Base-by-base conservation (phyloP, 2,113 vertebrate genomes). In the Hydrochoerus hydrochaeris region DNA sequence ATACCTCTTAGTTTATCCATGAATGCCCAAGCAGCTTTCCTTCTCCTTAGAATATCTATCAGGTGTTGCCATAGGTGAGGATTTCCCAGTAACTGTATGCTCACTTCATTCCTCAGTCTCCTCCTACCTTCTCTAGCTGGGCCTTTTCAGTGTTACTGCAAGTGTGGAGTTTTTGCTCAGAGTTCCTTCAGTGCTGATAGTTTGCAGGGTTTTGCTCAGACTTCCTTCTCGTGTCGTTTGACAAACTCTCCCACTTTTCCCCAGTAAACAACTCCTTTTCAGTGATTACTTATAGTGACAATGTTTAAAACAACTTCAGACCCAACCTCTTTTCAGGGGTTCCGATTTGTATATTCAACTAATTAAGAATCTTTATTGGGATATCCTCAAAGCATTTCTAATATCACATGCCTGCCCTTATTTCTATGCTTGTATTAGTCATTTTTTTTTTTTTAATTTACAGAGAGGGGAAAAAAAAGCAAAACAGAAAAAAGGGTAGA, bases 181-280 rank as follows among this genome's bases (percentile, higher is more conserved):
- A 5, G n/a, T 54, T 41, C 57, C 22, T 67, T 88, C 63, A 46
- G 0, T 46, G 35, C 10, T 30, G 90, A n/a, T 52, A 1, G 28
- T 63, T 86, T 60, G 78, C 5, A 19, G 26, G 26, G 17, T 73
- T 26, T 84, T 84, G 11, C 77, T 73, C 24, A 16, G 16, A 32
- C 38, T 1, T 60, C 78, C 44, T 20, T 77, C 22, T 46, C 13
- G 69, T 35, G 35, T 91, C 28, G 38, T 7, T 73, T 20, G 46
- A 6, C 7, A 20, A 14, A n/a, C 12, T 41, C 16, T 30, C 24
- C 3, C 10, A 3, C 20, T 3, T 11, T 24, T 24, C 3, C 26
- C 13, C 16, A 38, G 35, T 7, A 52, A 35, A 81, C 19, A 73
- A 30, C 54, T 58, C 84, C 35, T 65, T 82, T 80, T 88, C n/a